Base-by-base conservation (phyloP, 2,797 vertebrate species). In the Eleutherodactylus coqui region DNA sequence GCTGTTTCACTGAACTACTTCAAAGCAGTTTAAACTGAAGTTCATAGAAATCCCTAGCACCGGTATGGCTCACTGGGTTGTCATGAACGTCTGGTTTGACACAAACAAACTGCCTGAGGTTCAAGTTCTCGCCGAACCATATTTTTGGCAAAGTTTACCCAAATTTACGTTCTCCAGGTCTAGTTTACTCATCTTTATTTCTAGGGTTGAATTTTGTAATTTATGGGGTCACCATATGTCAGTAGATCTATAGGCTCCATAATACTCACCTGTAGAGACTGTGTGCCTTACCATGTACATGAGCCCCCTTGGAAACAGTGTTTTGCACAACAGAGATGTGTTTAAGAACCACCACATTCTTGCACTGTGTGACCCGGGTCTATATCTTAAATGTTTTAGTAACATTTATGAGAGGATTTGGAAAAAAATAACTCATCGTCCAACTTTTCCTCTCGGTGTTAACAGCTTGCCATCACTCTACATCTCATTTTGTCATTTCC, bases 401-500 rank as follows among this genome's bases (percentile, higher is more conserved):
- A 72, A 73, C n/a, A 16, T 27, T 41, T 45, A 45, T 69, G 17
- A 43, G 11, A 45, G 11, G 13, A 43, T 73, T 73, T 38, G 29
- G 8, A 70, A 45, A 14, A 73, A 73, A 45, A 70, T 41, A n/a
- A 24, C 21, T 14, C 36, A 70, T 73, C 24, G 27, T 38, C 38
- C n/a, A 14, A 14, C 45, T 73, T 43, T 73, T 45, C 24, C 70
- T 27, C 38, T 27, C 21, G 6, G 9, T 47, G 29, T 80, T 75
- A 84, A 79, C 45, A 86, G 34, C 53, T 84, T 70, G 62, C 38
- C 64, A 79, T 62, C 64, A 75, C 51, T 70, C 34, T 58, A 24
- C 34, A 82, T 70, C n/a, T 86, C 79, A 82, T 86, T 55, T 82
- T 70, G 49, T 41, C 62, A 8, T 79, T 84, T 84, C 24, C 53